Base-by-base conservation (phyloP, 2,888 invertebrate species). In the Hemistola chrysoprasaria region DNA sequence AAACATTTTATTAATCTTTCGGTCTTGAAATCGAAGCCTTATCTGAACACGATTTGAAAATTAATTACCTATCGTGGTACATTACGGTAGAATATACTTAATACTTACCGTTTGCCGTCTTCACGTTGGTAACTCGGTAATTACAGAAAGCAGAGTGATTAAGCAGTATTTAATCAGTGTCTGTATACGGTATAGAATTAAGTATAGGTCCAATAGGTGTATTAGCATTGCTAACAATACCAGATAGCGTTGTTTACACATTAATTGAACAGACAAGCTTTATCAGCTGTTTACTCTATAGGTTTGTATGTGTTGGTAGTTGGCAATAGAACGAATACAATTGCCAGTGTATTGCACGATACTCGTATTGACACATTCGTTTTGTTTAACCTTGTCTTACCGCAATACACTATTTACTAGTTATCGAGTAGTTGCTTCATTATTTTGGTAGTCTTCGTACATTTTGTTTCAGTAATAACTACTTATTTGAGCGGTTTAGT, bases 171-270 rank as follows among this genome's bases (percentile, higher is more conserved):
- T 41, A 41, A 36, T 34, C 33, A 25, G 38, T 25, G 34, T 39
- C 30, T 34, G 34, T 30, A n/a, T n/a, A 34, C 34, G 3, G 11
- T 21, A 11, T 22, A n/a, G n/a, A n/a, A n/a, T n/a, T n/a, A n/a
- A n/a, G n/a, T n/a, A n/a, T n/a, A n/a, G n/a, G n/a, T n/a, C n/a
- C 16, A 3, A 4, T 41, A 39, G 9, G 34, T 46, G 38, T 29
- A 29, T 26, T 30, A 21, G 20, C 28, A 35, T 62, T 62, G 63
- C 62, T 65, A 64, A 70, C 74, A 71, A 69, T 26, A 67, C 65
- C 68, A 78, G 81, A 84, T 82, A 84, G 68, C 66, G 61, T 56
- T 81, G 78, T 84, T 81, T 79, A 78, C 81, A 79, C 65, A 73
- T 71, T 79, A 78, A 82, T 81, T 73, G 64, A 59, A 58, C 61